Base-by-base conservation (phyloP, 2,113 vertebrate species). In the Scophthalmus maximus region DNA sequence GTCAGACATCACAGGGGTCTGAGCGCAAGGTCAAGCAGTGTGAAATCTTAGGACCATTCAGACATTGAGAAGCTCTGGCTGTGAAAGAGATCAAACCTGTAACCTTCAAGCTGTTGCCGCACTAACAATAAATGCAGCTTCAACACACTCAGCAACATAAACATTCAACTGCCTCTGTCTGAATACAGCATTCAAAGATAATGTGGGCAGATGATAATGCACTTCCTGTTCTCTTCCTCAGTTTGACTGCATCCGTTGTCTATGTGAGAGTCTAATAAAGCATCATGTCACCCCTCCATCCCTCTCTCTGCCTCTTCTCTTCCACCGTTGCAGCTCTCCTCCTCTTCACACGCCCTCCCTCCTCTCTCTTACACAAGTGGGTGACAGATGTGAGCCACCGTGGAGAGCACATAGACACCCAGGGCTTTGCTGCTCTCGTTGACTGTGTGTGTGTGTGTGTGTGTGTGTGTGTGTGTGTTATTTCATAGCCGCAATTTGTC, bases 381-480 rank as follows among this genome's bases (percentile, higher is more conserved):
- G 81, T 89, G 87, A 89, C 85, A 87, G 90, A 88, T 90, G 82
- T 89, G 82, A 82, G 79, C 64, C 58, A 60, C 87, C 83, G 64
- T 69, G 67, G 69, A 78, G 77, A 82, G 83, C 69, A 64, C 52
- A 71, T 68, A 81, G 78, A 84, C 82, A 76, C 67, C 50, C 64
- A 76, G 50, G 52, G 66, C 69, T 75, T 52, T 69, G 73, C 87
- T 67, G 63, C 78, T 80, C 53, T 70, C 47, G 53, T 0, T 32
- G 46, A 40, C 57, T 44, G 57, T 6, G 36, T 36, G 64, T 51
- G 25, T 20, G 47, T 3, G 49, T 29, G 56, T 18, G 57, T 60
- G 14, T 51, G 23, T 58, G 8, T 47, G 32, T 26, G 52, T 44
- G 32, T 27, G 38, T 36, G 38, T 61, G 42, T 76, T 57, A 36